Evolutionary conservation across 1,140 invertebrate species (phyloP).

Genomic region (Hermetia illucens): DNA sequence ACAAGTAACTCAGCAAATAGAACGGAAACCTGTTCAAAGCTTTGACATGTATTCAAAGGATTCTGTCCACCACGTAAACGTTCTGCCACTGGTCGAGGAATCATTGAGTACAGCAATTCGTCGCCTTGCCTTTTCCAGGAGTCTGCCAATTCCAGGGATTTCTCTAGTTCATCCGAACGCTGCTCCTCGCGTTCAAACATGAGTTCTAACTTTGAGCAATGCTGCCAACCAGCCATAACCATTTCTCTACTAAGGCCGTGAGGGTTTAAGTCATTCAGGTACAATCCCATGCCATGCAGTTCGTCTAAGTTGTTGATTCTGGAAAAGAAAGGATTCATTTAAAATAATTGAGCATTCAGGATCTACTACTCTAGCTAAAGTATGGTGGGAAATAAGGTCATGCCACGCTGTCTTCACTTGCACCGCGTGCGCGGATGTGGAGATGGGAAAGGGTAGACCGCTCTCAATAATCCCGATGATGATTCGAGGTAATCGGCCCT

Average conservation of each 20-base stretch:
- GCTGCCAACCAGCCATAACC: slow-evolving; percentile 75
- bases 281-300: slow-evolving; percentile 60
- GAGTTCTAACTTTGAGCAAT: slow-evolving; percentile 67
- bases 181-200: slow-evolving; percentile 69
- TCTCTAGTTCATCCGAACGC: slow-evolving; percentile 55
- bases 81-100: slow-evolving; percentile 58
- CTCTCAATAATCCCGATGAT: too few relatives aligned
- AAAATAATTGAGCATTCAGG: too few relatives aligned
- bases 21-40: slow-evolving; percentile 36
- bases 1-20: slow-evolving; percentile 37
- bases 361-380: too few relatives aligned
- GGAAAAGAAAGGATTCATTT: too few relatives aligned
- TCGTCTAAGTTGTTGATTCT: slow-evolving; percentile 76
- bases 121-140: slow-evolving; percentile 77
- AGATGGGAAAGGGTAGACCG: too few relatives aligned
- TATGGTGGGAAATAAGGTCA: too few relatives aligned
- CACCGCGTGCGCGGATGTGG: too few relatives aligned
- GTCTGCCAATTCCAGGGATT: slow-evolving; percentile 53
- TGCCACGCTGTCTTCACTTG: too few relatives aligned
- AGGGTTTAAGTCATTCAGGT: slow-evolving; percentile 71
- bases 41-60: slow-evolving; percentile 57
- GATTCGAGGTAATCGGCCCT: too few relatives aligned
- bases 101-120: slow-evolving; percentile 85
- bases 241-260: slow-evolving; percentile 74
- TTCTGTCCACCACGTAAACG: slow-evolving; percentile 46